Base-by-base conservation (phyloP, 2,888 invertebrate genomes). In the Notodonta dromedarius region DNA sequence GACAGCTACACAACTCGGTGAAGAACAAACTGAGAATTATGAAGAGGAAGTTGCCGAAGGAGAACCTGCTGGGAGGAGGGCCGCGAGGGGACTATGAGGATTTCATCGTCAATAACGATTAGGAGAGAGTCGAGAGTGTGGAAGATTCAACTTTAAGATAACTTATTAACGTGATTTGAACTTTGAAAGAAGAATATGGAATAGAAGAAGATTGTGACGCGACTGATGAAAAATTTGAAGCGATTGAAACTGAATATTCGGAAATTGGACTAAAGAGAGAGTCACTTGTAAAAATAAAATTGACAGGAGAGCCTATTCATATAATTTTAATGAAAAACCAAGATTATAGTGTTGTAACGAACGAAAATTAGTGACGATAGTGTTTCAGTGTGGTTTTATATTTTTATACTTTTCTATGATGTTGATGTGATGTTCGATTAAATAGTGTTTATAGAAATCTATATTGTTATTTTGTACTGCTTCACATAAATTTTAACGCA, bases 41-140 rank as follows among this genome's bases (percentile, higher is more conserved):
- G 77, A 84, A 82, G 69, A 84, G 71, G 67, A 85, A 83, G 65
- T 61, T 87, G 5, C 88, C 88, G 4, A 88, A 86, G 60, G 93
- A 93, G 62, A 90, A 93, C 67, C 82, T 93, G 24, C 56, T 93
- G 62, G 71, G 79, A 7, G 81, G 79, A 13, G 73, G 80, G 0
- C 82, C 86, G 5, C 76, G 78, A 0, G 90, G 85, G 58, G 93
- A 93, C 62, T 93, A 93, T 48, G 88, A 82, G 0, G 93, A 93
- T 63, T 93, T 93, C 51, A 72, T 93, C 4, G 93, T 93, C 12
- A 93, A 93, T 62, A 93, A 93, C 70, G 93, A 93, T 69, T 83
- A 89, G 67, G 58, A 62, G 39, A 52, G 7, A 50, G 12, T 2
- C 9, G 44, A 40, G 40, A 42, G 11, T 4, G 42, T 42, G 11